Evolutionary conservation across 2,113 vertebrate genomes (phyloP), one percentile per base, ranked within the genome.

Genomic region (Centropus bengalensis): DNA sequence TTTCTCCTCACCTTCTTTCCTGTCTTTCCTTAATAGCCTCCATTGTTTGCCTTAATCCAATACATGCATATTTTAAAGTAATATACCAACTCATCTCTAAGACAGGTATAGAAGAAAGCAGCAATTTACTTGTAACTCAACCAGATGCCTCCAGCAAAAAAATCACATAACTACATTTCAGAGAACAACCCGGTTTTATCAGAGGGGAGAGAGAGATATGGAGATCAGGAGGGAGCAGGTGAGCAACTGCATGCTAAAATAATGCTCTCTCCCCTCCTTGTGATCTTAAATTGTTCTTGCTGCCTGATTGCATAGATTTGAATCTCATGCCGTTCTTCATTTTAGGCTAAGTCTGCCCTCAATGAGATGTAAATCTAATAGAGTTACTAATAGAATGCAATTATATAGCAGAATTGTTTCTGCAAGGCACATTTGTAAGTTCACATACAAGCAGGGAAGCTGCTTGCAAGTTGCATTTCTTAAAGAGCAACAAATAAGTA

Each of bases 111-210:
- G 58, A 77, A 89, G 85, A 94, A 86, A 91, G 54, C 69, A 69
- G 60, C 67, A 83, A 91, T 93, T 94, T 82, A 79, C 60, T 11
- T 90, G 79, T 63, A 89, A 90, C 80, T 71, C 91, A 79, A 82
- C 56, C 85, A 83, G 73, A 64, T 58, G 88, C 89, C 96, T 90
- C 75, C 51, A 96, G 96, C 87, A 71, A 94, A 71, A 94, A 36
- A 93, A 83, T 79, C 91, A 69, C 76, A 12, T 23, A 83, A 15
- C 56, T 88, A 2, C 69, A 58, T 55, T 78, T 75, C 62, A 88
- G 73, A 91, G 89, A 84, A 63, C 85, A 86, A 70, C 10, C 66
- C 73, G 66, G 40, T 60, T 88, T 62, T 62, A 83, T 30, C 63
- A 45, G 24, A 59, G 14, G 6, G 67, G 17, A 10, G 56, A 44